Conservation (phyloP, 30 jellyfish, hydroid and myxozoan genomes). For the Nemopilema nomurai region DNA sequence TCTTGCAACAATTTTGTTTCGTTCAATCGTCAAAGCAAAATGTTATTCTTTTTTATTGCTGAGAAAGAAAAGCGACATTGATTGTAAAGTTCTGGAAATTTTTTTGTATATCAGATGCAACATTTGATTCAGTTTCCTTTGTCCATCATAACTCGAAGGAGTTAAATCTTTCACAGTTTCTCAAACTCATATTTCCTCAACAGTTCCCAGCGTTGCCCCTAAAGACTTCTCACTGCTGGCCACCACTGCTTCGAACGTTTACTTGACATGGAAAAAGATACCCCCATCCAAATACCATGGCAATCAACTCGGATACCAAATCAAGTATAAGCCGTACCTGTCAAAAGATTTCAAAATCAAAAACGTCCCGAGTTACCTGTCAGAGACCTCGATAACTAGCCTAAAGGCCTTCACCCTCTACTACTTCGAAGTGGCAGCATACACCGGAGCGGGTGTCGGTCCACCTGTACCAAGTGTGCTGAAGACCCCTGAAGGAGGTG, state of each 20-base stretch:
- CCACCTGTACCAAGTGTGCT: slow-evolving; percentile 42
- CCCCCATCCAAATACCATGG: slow-evolving; percentile 58
- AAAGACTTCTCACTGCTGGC: slow-evolving; percentile 13
- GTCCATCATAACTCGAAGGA: too few relatives aligned
- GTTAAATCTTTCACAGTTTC: too few relatives aligned
- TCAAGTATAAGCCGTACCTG: slow-evolving; percentile 38
- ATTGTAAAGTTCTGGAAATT: too few relatives aligned
- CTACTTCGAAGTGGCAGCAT: slow-evolving; percentile 60
- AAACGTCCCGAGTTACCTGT: slow-evolving; percentile 8
- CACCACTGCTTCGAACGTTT: slow-evolving; percentile 29
- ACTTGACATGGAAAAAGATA: slow-evolving; percentile 60
- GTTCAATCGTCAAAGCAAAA: too few relatives aligned
- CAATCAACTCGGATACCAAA: slow-evolving; percentile 49
- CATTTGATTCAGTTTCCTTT: too few relatives aligned
- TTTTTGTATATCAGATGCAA: too few relatives aligned
- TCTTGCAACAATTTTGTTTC: too few relatives aligned
- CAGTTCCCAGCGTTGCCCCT: slow-evolving; percentile 73
- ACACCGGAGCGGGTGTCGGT: slow-evolving; percentile 73
- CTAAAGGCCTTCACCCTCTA: slow-evolving; percentile 64
- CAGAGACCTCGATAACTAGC: slow-evolving; percentile 2
- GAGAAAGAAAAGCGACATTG: too few relatives aligned
- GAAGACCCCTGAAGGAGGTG: slow-evolving; percentile 86
- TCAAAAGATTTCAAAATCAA: background rate
- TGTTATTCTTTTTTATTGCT: too few relatives aligned
- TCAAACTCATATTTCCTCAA: background rate